Conservation (phyloP, 2,113 vertebrate species). For the Ascaphus truei region DNA sequence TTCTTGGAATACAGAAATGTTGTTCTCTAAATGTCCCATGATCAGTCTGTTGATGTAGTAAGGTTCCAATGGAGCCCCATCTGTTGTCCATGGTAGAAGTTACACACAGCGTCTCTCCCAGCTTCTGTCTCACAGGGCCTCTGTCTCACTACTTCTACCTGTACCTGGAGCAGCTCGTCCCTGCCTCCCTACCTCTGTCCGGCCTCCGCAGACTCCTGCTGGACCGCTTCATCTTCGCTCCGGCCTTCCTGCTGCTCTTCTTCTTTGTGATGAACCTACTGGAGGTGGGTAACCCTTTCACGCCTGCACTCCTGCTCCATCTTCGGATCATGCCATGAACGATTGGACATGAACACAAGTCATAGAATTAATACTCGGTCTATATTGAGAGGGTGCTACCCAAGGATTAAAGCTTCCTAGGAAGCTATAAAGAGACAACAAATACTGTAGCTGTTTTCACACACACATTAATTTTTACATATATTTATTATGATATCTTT, state of each 20-base stretch:
- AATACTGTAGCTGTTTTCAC: too few relatives aligned
- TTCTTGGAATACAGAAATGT: too few relatives aligned
- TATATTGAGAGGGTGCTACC: too few relatives aligned
- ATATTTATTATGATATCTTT: too few relatives aligned
- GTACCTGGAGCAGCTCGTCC: constrained; percentile 72
- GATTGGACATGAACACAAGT: background rate
- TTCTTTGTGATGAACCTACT: constrained; percentile 75
- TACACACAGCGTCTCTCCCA: too few relatives aligned
- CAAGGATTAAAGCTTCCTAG: too few relatives aligned
- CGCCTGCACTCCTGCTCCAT: background rate
- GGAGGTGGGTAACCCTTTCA: constrained; percentile 63
- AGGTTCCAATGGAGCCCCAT: too few relatives aligned
- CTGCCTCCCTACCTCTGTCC: constrained; percentile 61
- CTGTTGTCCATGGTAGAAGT: too few relatives aligned
- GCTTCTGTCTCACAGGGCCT: constrained; percentile 76
- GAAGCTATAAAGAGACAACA: too few relatives aligned
- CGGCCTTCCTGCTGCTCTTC: constrained; percentile 75
- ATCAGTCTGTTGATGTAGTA: too few relatives aligned
- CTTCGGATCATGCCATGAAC: background rate
- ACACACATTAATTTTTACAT: too few relatives aligned
- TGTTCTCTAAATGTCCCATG: too few relatives aligned
- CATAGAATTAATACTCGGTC: background rate
- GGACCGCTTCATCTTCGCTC: constrained; percentile 77
- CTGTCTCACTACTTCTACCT: constrained; percentile 82
- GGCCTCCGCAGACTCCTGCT: constrained; percentile 72